Evolutionary conservation across 92 coral and sea anemone genomes (phyloP).

Genomic region (Chrysogorgia sp.): DNA sequence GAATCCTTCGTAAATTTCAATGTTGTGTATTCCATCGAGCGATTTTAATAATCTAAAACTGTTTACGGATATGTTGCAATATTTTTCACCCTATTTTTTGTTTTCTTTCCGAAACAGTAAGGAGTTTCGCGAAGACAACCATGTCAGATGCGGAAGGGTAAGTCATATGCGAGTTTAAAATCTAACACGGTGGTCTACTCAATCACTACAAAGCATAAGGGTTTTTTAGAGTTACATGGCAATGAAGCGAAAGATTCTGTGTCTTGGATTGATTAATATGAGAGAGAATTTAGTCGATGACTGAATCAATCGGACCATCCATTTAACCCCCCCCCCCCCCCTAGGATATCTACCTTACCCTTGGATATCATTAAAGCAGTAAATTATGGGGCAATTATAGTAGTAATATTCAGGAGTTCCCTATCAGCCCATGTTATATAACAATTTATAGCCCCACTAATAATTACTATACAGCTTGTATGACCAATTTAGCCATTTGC

Average conservation of each 20-base stretch:
- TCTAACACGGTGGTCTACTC: not conserved
- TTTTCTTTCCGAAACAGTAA: slow-evolving; percentile 73
- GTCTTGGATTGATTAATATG: no score
- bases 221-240: not conserved
- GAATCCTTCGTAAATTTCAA: slow-evolving; percentile 1
- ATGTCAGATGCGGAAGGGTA: slow-evolving; percentile 99
- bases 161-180: slow-evolving; percentile 40
- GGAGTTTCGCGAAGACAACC: slow-evolving; percentile 92
- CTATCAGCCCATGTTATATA: no score
- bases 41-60: not conserved
- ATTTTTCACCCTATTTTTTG: slow-evolving; percentile 11
- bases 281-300: no score
- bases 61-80: not conserved
- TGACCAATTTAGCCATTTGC: no score
- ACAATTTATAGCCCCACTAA: no score
- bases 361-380: no score
- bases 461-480: no score
- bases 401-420: no score
- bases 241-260: not conserved
- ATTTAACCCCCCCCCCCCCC: not conserved
- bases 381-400: no score
- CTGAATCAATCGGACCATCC: no score
- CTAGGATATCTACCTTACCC: no score
- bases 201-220: not conserved
- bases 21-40: not conserved